Conservation (phyloP, 1,140 invertebrate genomes). For the Phocides pigmalion region DNA sequence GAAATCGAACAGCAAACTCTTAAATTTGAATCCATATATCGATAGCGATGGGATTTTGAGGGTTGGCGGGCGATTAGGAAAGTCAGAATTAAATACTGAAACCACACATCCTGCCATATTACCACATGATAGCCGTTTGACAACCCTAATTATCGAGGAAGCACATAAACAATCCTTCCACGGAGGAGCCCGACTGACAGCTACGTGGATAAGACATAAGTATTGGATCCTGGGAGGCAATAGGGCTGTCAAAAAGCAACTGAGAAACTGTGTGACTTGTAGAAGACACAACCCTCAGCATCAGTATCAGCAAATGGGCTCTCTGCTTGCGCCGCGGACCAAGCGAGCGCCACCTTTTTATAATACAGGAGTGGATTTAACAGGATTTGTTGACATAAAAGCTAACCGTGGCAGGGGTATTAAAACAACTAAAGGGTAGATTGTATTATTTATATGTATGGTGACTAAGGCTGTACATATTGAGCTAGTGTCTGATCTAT, state of each 20-base stretch:
- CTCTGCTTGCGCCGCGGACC: slow-evolving; percentile 42
- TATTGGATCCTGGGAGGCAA: slow-evolving; percentile 49
- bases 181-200: slow-evolving; percentile 44
- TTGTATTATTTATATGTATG: slow-evolving; percentile 68
- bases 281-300: slow-evolving; percentile 33
- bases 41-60: slow-evolving; percentile 44
- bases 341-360: slow-evolving; percentile 44
- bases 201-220: slow-evolving; percentile 39
- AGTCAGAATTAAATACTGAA: slow-evolving; percentile 24
- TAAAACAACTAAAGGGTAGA: slow-evolving; percentile 56
- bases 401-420: slow-evolving; percentile 44
- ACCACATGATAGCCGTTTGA: slow-evolving; percentile 35
- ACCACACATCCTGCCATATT: slow-evolving; percentile 48
- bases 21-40: slow-evolving; percentile 40
- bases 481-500: slow-evolving; percentile 62
- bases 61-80: slow-evolving; percentile 53
- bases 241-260: slow-evolving; percentile 25
- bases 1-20: slow-evolving; percentile 15
- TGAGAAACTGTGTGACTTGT: slow-evolving; percentile 43
- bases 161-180: slow-evolving; percentile 49
- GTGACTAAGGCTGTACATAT: slow-evolving; percentile 74
- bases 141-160: slow-evolving; percentile 42
- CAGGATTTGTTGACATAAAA: slow-evolving; percentile 46
- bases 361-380: slow-evolving; percentile 55
- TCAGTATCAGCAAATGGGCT: slow-evolving; percentile 48